Evolutionary conservation across 1,140 invertebrate genomes (phyloP), one percentile per base, ranked within the genome.

Genomic region (Calliphora vicina): DNA sequence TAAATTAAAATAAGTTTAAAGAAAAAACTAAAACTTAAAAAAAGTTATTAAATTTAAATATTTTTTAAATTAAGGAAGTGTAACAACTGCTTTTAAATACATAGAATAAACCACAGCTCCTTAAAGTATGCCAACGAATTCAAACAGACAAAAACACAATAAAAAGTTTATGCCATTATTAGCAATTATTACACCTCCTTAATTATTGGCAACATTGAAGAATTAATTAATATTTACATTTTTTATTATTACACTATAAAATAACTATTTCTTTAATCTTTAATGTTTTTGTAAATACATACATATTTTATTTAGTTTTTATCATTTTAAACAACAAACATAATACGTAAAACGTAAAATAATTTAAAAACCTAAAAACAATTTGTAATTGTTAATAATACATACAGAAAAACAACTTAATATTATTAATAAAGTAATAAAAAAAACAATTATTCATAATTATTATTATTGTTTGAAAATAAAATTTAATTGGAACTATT

Each of bases 251-350:
- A 50, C 12, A n/a, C n/a, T n/a, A n/a, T n/a, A 43, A 43, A 43
- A 50, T n/a, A 50, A 50, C 17, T 50, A 50, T 50, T 50, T 50
- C 17, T 50, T 50, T 50, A 12, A 50, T 50, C 17, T 23, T 67
- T 25, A 67, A 67, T 67, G 25, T 23, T 67, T 67, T 57, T 67
- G 61, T 67, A 67, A 67, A 67, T n/a, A n/a, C n/a, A n/a, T n/a
- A n/a, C n/a, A n/a, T 67, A 67, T 67, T 67, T 23, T 67, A 67
- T 67, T 67, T 57, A 57, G 50, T 57, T 57, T 57, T 57, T 57
- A 57, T n/a, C 50, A n/a, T 57, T n/a, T 23, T 25, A 67, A 20
- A 57, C 13, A n/a, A 57, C 13, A 57, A 57, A 57, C 50, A 23
- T 67, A 67, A 67, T 67, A 67, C 61, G 61, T 67, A 67, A 67